Evolutionary conservation across 2,888 invertebrate species (phyloP).

Genomic region (Drosophila stalkeri): DNA sequence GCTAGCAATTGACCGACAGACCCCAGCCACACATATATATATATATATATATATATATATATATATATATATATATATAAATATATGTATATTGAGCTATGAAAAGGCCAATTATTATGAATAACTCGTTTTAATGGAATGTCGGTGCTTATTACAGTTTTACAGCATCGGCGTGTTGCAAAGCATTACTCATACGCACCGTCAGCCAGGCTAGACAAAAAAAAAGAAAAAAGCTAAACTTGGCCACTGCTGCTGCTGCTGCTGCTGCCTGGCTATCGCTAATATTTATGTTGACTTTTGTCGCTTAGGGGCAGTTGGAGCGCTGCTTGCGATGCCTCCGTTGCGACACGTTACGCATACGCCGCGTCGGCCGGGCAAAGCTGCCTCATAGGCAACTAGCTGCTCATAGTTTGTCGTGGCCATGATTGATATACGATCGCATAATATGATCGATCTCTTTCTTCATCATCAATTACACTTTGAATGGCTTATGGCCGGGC

Average conservation of each 20-base stretch:
- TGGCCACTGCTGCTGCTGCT: constrained; percentile 27
- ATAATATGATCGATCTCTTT: constrained; percentile 80
- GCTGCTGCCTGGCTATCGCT: constrained; percentile 36
- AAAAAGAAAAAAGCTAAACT: constrained; percentile 8
- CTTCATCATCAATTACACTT: constrained; percentile 79
- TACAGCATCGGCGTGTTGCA: constrained; percentile 49
- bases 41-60: constrained; percentile 43
- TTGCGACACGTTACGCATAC: constrained; percentile 78
- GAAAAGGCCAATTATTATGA: constrained; percentile 79
- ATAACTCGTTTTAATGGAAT: constrained; percentile 76
- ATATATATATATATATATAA: not conserved
- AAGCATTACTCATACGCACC: constrained; percentile 78
- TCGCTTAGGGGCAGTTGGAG: constrained; percentile 62
- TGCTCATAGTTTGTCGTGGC: constrained; percentile 74
- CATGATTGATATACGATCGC: constrained; percentile 80
- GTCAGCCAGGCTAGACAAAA: constrained; percentile 24
- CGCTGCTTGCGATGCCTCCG: constrained; percentile 55
- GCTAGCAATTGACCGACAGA: constrained; percentile 47
- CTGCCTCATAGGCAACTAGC: constrained; percentile 7
- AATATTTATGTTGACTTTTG: constrained; percentile 65
- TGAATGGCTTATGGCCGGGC: constrained; percentile 69
- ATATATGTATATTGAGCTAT: constrained; percentile 60
- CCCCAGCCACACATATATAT: constrained; percentile 25
- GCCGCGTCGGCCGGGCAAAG: constrained; percentile 52
- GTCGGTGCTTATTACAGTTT: constrained; percentile 65